phyloP scores from a whole-genome alignment of 2,888 invertebrate species.

The Ceraclea dissimilis region DNA sequence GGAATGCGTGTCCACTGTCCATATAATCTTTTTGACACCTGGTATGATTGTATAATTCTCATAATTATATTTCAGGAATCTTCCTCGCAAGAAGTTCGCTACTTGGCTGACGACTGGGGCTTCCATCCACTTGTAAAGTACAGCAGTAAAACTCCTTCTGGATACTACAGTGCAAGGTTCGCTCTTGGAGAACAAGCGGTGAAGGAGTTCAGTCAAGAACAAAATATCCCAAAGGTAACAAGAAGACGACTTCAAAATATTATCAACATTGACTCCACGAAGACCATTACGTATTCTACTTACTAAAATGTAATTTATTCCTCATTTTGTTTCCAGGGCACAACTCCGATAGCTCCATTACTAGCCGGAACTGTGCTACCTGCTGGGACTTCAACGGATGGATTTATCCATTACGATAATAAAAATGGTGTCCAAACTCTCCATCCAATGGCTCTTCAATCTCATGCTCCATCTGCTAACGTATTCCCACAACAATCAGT shows the following conservation, averaged over 20 bases:
- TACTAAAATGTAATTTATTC: no score
- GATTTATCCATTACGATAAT: conserved; percentile 20
- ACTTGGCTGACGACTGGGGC: conserved; percentile 55
- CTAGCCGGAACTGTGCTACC: conserved; percentile 21
- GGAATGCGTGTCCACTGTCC: no score
- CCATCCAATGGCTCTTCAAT: conserved; percentile 12
- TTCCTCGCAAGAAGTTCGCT: conserved; percentile 48
- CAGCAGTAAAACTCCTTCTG: conserved; percentile 43
- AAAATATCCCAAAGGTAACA: conserved; percentile 4
- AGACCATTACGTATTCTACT: no score
- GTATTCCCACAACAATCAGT: conserved; percentile 3
- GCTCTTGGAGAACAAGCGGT: conserved; percentile 52
- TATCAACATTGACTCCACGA: background rate
- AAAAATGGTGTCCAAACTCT: conserved; percentile 16
- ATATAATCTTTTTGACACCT: no score
- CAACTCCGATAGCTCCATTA: conserved; percentile 15
- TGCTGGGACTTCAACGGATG: conserved; percentile 20
- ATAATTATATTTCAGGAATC: conserved; percentile 27
- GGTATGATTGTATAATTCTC: no score
- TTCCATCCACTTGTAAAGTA: conserved; percentile 57
- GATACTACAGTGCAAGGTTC: conserved; percentile 44
- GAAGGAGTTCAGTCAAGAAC: conserved; percentile 35
- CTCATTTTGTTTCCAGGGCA: conserved; percentile 17
- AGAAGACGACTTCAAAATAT: background rate
- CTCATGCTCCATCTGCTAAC: background rate